Conservation (phyloP, 2,797 vertebrate species). For the Gallirallus australis region DNA sequence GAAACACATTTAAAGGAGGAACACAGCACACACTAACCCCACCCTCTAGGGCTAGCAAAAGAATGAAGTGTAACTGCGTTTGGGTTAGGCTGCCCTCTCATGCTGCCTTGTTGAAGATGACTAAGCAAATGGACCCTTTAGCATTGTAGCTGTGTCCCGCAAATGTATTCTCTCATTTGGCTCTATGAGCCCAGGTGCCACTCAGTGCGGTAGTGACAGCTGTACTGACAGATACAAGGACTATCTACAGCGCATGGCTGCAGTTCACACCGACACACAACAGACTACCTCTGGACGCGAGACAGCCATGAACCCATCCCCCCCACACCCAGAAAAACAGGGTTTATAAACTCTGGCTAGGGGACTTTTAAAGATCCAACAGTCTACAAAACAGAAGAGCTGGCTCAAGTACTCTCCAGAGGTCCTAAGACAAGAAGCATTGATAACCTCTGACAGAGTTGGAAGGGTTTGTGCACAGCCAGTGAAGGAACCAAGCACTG, state of each 20-base stretch:
- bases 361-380: neutral
- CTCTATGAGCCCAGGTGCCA: conserved; percentile 25
- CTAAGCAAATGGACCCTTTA: neutral
- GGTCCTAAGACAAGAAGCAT: neutral
- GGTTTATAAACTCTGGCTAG: neutral
- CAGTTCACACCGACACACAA: rapidly evolving
- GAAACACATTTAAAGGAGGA: conserved; percentile 56
- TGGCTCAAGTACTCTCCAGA: neutral
- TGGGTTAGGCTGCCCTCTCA: conserved; percentile 60
- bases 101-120: conserved; percentile 23
- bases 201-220: neutral
- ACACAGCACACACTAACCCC: conserved; percentile 22
- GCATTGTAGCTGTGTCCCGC: neutral
- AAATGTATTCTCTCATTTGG: neutral
- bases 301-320: neutral
- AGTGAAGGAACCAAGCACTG: neutral
- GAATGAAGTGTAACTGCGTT: neutral
- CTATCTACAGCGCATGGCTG: neutral
- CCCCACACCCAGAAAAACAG: rapidly evolving
- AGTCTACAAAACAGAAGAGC: neutral
- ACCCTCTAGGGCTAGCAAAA: conserved; percentile 44
- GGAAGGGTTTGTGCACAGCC: neutral
- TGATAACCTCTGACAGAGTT: rapidly evolving
- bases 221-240: neutral
- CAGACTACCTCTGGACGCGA: neutral